Evolutionary conservation across 2,888 invertebrate genomes (phyloP).

Genomic region (Volucella inanis): DNA sequence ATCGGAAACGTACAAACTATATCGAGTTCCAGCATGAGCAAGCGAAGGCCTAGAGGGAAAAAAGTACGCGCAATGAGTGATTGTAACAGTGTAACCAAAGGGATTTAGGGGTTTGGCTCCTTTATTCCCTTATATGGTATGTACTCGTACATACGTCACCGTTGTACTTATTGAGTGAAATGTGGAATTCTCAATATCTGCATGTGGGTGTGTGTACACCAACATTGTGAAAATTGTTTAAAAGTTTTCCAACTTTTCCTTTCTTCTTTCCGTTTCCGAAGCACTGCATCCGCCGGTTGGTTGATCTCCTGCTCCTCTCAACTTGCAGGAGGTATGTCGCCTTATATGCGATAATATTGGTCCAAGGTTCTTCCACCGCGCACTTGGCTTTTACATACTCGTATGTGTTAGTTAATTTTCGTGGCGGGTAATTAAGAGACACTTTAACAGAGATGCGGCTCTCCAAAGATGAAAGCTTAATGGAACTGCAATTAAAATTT

Average conservation of each 20-base stretch:
- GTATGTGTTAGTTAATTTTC: constrained; percentile 28
- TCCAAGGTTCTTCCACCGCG: constrained; percentile 1
- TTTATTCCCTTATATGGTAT: neutral
- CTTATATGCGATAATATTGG: constrained; percentile 38
- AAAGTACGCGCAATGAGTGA: too few species aligned
- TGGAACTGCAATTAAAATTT: constrained; percentile 56
- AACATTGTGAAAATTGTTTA: constrained; percentile 33
- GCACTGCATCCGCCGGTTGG: constrained; percentile 15
- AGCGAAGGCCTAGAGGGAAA: too few species aligned
- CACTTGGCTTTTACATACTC: neutral
- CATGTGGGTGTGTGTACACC: neutral
- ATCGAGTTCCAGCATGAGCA: too few species aligned
- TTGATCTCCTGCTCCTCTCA: constrained; percentile 20
- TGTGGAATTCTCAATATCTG: neutral
- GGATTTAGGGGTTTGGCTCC: constrained; percentile 20
- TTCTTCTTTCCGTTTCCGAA: constrained; percentile 1
- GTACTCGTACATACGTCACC: constrained; percentile 20
- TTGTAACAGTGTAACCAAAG: neutral
- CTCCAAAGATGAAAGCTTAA: constrained; percentile 39
- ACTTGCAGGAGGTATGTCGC: constrained; percentile 2
- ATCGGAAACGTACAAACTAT: too few species aligned
- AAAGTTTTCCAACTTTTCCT: constrained; percentile 19
- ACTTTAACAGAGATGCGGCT: constrained; percentile 30
- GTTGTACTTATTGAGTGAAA: constrained; percentile 39
- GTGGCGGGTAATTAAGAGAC: constrained; percentile 59